These are phyloP conservation scores for Glaucopsyche alexis DNA, from an alignment of 2,888 invertebrate genomes.

Conservation along the genomic window DNA sequence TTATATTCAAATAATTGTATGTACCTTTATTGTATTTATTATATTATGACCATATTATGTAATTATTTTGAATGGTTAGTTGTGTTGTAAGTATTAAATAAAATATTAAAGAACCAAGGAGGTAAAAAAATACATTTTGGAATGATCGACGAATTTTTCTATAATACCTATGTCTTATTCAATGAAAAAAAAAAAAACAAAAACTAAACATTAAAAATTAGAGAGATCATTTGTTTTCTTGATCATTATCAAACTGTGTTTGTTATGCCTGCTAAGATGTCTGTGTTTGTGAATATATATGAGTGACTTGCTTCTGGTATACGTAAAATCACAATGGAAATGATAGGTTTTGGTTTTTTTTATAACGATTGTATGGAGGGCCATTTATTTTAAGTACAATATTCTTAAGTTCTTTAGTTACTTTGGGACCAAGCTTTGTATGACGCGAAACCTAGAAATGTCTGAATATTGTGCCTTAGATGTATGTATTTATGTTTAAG, in stretches of 20 bases:
- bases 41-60: background rate
- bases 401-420: constrained; percentile 29
- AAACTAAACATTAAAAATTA: background rate
- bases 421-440: constrained; percentile 39
- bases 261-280: background rate
- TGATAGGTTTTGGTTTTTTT: constrained; percentile 13
- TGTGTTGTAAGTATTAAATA: background rate
- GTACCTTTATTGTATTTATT: background rate
- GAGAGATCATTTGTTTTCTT: background rate
- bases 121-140: constrained; percentile 10
- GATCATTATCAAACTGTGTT: constrained; percentile 25
- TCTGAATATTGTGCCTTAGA: constrained; percentile 37
- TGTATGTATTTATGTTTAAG: constrained; percentile 2
- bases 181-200: background rate
- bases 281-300: background rate
- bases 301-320: background rate
- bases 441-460: constrained; percentile 23
- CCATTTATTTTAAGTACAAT: constrained; percentile 40
- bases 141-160: constrained; percentile 20
- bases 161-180: background rate
- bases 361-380: constrained; percentile 28
- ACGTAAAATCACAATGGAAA: background rate
- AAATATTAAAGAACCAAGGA: background rate
- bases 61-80: background rate
- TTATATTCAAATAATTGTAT: background rate